Conservation (phyloP, 2,888 invertebrate species). For the Graphium colonna region DNA sequence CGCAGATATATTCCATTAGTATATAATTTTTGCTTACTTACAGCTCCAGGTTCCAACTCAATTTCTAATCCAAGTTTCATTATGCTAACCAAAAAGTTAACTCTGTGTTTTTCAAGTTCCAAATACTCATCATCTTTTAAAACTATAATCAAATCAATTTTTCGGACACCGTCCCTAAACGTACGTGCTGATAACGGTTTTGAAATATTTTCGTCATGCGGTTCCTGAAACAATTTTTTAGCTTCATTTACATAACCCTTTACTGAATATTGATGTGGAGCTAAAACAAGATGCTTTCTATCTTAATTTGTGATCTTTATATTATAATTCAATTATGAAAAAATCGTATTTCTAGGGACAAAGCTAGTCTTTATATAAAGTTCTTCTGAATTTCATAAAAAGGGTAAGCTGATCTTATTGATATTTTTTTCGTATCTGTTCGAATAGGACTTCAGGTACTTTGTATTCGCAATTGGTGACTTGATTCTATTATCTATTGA, state of each 20-base stretch:
- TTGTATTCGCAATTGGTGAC: too few species aligned
- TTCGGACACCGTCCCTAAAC: constrained; percentile 14
- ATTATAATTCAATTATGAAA: too few species aligned
- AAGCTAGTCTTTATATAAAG: neutral
- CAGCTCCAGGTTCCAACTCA: neutral
- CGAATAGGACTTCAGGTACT: too few species aligned
- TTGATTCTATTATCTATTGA: too few species aligned
- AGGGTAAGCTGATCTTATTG: too few species aligned
- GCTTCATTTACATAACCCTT: neutral
- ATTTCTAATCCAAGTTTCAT: constrained; percentile 5
- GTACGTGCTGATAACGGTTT: neutral
- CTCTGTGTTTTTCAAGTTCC: neutral
- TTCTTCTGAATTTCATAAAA: too few species aligned
- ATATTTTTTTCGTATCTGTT: too few species aligned
- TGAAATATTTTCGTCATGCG: neutral
- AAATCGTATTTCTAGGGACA: neutral
- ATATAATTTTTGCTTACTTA: neutral
- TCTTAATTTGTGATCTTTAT: too few species aligned
- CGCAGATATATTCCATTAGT: too few species aligned
- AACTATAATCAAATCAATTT: constrained; percentile 11
- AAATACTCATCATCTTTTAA: neutral
- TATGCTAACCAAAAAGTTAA: constrained; percentile 2
- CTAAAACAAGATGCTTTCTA: too few species aligned
- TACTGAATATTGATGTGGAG: too few species aligned
- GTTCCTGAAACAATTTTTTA: neutral